These are phyloP conservation scores for Elegia similella DNA, from an alignment of 2,888 invertebrate genomes.

Conservation along the genomic window DNA sequence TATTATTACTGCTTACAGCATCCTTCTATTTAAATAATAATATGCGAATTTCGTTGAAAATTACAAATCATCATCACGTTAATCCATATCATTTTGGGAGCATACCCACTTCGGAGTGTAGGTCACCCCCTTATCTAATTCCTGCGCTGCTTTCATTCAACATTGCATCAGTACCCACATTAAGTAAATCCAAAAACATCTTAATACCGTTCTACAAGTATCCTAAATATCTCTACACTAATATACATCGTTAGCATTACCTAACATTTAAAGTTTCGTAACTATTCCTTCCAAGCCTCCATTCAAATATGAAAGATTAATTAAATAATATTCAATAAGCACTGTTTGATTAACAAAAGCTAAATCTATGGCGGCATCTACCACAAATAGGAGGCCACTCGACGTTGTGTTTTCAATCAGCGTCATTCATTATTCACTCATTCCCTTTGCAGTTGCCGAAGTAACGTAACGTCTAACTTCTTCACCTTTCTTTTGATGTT, in stretches of 20 bases:
- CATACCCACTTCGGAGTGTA: no score
- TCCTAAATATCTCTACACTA: neutral
- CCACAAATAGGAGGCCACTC: slow-evolving; percentile 72
- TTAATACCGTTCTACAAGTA: no score
- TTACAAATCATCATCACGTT: no score
- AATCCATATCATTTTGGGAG: no score
- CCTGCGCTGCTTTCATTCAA: no score
- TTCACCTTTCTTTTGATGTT: slow-evolving; percentile 5
- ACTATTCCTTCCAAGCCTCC: slow-evolving; percentile 37
- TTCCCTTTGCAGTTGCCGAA: slow-evolving; percentile 76
- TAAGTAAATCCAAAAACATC: no score
- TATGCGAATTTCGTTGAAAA: no score
- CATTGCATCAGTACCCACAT: no score
- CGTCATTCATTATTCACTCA: slow-evolving; percentile 78
- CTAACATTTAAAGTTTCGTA: slow-evolving; percentile 32
- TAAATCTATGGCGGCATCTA: slow-evolving; percentile 80
- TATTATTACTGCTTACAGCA: no score
- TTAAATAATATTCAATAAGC: slow-evolving; percentile 78
- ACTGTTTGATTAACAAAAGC: slow-evolving; percentile 78
- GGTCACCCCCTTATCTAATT: no score
- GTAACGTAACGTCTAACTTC: slow-evolving; percentile 31
- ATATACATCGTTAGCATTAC: neutral
- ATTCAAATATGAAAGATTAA: slow-evolving; percentile 74
- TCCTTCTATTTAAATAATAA: no score
- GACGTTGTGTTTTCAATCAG: slow-evolving; percentile 75